Percentiles rank a stretch among this genome's conserved stretches.
Conservation (phyloP, 2,888 invertebrate genomes). For the Rhingia campestris region DNA sequence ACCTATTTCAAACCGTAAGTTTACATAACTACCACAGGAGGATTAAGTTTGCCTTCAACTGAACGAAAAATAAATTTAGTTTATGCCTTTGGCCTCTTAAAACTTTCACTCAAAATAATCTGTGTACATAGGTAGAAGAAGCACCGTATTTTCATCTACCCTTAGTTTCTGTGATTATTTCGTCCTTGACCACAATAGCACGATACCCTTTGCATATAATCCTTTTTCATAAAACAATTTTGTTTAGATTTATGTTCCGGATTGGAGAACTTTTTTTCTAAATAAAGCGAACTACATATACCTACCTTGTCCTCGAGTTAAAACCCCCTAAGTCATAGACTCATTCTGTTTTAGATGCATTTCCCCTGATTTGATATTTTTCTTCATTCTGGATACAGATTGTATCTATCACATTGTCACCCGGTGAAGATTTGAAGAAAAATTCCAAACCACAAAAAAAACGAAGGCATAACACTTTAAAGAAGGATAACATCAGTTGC, state of each 20-base stretch:
- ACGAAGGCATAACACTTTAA: slow-evolving; percentile 37
- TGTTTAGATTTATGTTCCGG: slow-evolving; percentile 11
- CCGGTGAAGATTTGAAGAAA: not conserved
- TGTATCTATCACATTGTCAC: slow-evolving; percentile 37
- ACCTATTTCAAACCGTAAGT: no score
- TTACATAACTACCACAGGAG: no score
- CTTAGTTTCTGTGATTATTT: slow-evolving; percentile 3
- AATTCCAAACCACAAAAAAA: slow-evolving; percentile 2
- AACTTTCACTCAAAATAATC: no score
- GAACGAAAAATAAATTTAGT: no score
- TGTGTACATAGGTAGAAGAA: not conserved
- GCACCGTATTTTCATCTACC: not conserved
- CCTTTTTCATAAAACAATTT: slow-evolving; percentile 42
- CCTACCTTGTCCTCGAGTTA: not conserved
- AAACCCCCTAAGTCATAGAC: not conserved
- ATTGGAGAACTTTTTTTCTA: slow-evolving; percentile 7
- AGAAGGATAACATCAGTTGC: slow-evolving; percentile 47
- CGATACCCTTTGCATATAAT: slow-evolving; percentile 18
- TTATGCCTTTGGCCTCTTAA: no score
- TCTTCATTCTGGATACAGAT: not conserved
- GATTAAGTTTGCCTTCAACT: no score
- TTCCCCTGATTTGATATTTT: not conserved
- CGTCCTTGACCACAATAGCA: slow-evolving; percentile 36
- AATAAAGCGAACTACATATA: not conserved
- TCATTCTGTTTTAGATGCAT: not conserved